Base-by-base conservation (phyloP, 2,113 vertebrate species). In the Anser cygnoides region DNA sequence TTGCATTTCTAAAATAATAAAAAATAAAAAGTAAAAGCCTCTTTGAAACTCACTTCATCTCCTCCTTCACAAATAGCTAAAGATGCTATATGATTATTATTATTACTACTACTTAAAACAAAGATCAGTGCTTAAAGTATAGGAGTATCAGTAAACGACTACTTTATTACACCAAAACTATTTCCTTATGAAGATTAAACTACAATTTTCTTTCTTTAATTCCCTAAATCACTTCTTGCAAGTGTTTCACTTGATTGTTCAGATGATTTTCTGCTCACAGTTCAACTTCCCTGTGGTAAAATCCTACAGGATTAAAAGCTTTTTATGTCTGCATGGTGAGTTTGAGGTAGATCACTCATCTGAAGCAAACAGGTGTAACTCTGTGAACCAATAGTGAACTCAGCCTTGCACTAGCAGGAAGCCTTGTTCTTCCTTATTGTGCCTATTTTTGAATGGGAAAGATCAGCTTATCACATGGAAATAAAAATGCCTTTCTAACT, bases 251-350 rank as follows among this genome's bases (percentile, higher is more conserved):
- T 59, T 1, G 10, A 9, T 8, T 7, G 59, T 39, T 71, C 44
- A 84, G 50, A 52, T 13, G 29, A 33, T 28, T 58, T 41, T 41
- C 41, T 33, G 39, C 13, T 44, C 29, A n/a, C 43, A 41, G 29
- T 5, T 55, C 43, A 71, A 49, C 7, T 46, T 65, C 22, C 22
- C 43, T 71, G 12, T 22, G 39, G 49, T 4, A 1, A 71, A 41
- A 63, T 58, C 31, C 20, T 63, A 41, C 37, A 67, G 49, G 35
- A 68, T 46, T 74, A 70, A 58, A 65, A 41, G 44, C 21, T 20
- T 46, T 1, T 3, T 41, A 41, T 8, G 23, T 7, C 28, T n/a
- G 25, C 2, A 0, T 41, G 67, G 46, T 3, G 33, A 29, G 25
- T 23, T 67, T 12, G 22, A 57, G 20, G 21, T 41, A 67, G 68